Evolutionary conservation across 2,797 vertebrate species (phyloP), one percentile per base, ranked within the genome.

Genomic region (Heterohyrax brucei): DNA sequence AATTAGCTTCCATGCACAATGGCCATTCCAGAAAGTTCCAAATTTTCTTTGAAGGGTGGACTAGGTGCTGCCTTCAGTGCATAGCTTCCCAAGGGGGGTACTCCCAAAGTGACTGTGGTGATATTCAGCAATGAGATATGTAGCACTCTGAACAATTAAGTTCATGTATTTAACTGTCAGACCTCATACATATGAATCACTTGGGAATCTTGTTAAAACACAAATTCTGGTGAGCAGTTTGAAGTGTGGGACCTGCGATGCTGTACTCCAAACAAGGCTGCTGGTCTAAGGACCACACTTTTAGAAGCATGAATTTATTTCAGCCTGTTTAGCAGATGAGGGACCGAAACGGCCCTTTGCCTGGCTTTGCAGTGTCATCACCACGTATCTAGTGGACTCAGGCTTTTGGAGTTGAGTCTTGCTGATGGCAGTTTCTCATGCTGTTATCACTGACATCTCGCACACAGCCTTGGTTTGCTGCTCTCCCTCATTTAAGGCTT

Each of bases 231-330:
- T 61, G 76, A 30, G 73, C 68, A 44, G 19, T 50, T 30, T 28
- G 59, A 30, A 70, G 26, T 75, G 10, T 83, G 33, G 76, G 48
- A 33, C 53, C 39, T 77, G 61, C 92, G 77, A 66, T 66, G 89
- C 46, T 83, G 12, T 19, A 80, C 85, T 83, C 59, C 46, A 92
- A 89, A 93, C 21, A 86, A 94, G 50, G 7, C 53, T 82, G 1
- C 62, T 79, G 50, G 18, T 68, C n/a, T 22, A 85, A 87, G n/a
- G 22, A 87, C 24, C 59, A 72, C 24, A 83, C 2, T 61, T 93
- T 95, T 26, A 87, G 84, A 48, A 79, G 24, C 33, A 77, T 92
- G 21, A 13, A 88, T 91, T 96, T 90, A 81, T 78, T 92, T 77
- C 14, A 88, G 48, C 16, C 10, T 82, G 46, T 91, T 89, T 92